Conservation (phyloP, 1,140 invertebrate genomes). For the Caerostris darwini region DNA sequence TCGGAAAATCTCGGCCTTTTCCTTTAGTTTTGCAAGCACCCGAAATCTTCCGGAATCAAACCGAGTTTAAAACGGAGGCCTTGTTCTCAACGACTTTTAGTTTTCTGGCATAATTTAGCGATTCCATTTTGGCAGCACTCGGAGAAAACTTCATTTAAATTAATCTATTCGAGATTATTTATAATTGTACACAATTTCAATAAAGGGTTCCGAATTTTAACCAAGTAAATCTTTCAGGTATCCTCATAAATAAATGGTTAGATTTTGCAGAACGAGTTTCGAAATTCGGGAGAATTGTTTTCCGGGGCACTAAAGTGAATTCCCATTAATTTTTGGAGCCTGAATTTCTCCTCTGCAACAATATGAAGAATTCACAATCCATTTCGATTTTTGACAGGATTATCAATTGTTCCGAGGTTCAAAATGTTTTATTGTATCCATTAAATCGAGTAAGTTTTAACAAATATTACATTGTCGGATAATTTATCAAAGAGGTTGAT, state of each 20-base stretch:
- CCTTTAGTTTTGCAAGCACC: not conserved
- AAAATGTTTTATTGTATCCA: not conserved
- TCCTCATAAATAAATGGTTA: not conserved
- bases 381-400: not conserved
- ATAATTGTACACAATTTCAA: too few species aligned
- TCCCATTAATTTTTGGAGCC: not conserved
- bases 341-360: not conserved
- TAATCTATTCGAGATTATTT: too few species aligned
- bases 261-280: not conserved
- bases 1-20: slow-evolving; percentile 25
- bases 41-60: not conserved
- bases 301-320: not conserved
- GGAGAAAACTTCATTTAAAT: too few species aligned
- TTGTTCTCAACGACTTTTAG: slow-evolving; percentile 25
- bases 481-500: too few species aligned
- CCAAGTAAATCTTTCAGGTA: too few species aligned
- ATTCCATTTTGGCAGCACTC: not conserved
- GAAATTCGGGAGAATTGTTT: not conserved
- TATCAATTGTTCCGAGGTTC: not conserved
- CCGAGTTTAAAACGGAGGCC: not conserved
- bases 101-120: slow-evolving; percentile 8
- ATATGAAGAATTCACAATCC: not conserved
- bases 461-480: too few species aligned
- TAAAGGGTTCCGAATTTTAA: too few species aligned
- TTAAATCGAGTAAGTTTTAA: not conserved